Base-by-base conservation (phyloP, 2,797 vertebrate genomes). In the Acanthornis magna region DNA sequence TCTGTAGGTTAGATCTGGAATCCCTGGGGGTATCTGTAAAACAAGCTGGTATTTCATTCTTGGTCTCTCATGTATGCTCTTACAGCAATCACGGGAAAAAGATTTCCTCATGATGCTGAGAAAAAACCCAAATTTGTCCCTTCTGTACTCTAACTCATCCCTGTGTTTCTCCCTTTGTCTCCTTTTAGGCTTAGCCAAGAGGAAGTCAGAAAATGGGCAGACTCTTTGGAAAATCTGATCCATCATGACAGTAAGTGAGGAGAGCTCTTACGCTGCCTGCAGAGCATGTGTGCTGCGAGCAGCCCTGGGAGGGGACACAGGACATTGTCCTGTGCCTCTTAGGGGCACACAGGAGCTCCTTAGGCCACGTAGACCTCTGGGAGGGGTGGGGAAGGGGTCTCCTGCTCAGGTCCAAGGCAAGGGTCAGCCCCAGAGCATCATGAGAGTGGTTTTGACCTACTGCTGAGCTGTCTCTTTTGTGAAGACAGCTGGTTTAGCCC, bases 121-220 rank as follows among this genome's bases (percentile, higher is more conserved):
- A 43, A 54, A 47, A 45, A 86, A 38, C 9, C 1, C 22, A 29
- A 21, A 23, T 68, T 23, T 82, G 11, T 71, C 63, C 21, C 57
- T 82, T 70, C 55, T 63, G 13, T 91, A 16, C 48, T 75, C 22
- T 63, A 76, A 85, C 43, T 89, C 36, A 79, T 62, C 45, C 77
- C 36, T 58, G 1, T n/a, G 30, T 60, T 86, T 89, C 55, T 81
- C 50, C 30, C 47, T 92, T 57, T 95, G 43, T 93, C 30, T 47
- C 83, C 45, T 95, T 72, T 23, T 34, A 99, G 99, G 92, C 91
- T 97, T 42, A 97, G 97, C 61, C 97, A 97, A 68, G 97, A 98
- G 21, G 98, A 99, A 95, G 97, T 98, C 73, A 98, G 98, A 82
- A 98, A 98, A 96, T 99, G 99, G 99, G 98, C 98, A 90, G 98